A percentile compares a stretch with the other conserved stretches of the same genome.
These are phyloP conservation scores for Acinonyx jubatus DNA, from an alignment of 2,113 vertebrate species.

Conservation along the genomic window DNA sequence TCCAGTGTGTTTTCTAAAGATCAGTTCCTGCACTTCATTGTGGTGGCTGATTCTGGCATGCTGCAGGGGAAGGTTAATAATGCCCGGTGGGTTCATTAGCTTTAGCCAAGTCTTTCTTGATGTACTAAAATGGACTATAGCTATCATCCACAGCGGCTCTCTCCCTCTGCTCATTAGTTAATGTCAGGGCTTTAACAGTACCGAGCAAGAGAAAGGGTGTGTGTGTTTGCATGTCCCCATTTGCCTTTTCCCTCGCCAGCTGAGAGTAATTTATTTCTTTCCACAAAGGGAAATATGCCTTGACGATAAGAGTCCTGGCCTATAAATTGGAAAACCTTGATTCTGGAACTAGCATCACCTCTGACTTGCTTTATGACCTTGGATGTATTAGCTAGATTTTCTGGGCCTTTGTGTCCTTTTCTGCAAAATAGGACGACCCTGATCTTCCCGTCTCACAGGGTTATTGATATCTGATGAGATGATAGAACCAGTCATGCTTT, in stretches of 20 bases:
- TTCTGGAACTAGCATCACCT: conserved; percentile 26
- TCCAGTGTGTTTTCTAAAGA: conserved; percentile 39
- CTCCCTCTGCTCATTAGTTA: conserved; percentile 70
- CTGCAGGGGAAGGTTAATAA: conserved; percentile 61
- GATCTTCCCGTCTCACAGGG: neutral
- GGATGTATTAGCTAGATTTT: conserved; percentile 43
- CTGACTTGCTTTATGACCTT: conserved; percentile 48
- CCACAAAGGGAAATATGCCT: conserved; percentile 44
- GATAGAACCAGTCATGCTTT: neutral
- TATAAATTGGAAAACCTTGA: conserved; percentile 48
- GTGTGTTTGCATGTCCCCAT: conserved; percentile 51
- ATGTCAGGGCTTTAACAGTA: conserved; percentile 57
- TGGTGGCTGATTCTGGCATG: conserved; percentile 24
- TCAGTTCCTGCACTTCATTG: neutral
- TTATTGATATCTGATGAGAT: conserved; percentile 41
- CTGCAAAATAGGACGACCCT: neutral
- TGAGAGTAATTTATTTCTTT: conserved; percentile 67
- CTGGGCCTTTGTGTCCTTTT: conserved; percentile 38
- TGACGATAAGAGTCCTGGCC: neutral
- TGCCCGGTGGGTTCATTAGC: conserved; percentile 60
- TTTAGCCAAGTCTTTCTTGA: conserved; percentile 62
- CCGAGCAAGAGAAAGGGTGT: conserved; percentile 49
- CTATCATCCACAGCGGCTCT: neutral
- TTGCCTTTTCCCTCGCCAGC: conserved; percentile 53
- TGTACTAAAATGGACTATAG: conserved; percentile 46